phyloP scores from a whole-genome alignment of 2,113 vertebrate species.

The Myiagra hebetior region DNA sequence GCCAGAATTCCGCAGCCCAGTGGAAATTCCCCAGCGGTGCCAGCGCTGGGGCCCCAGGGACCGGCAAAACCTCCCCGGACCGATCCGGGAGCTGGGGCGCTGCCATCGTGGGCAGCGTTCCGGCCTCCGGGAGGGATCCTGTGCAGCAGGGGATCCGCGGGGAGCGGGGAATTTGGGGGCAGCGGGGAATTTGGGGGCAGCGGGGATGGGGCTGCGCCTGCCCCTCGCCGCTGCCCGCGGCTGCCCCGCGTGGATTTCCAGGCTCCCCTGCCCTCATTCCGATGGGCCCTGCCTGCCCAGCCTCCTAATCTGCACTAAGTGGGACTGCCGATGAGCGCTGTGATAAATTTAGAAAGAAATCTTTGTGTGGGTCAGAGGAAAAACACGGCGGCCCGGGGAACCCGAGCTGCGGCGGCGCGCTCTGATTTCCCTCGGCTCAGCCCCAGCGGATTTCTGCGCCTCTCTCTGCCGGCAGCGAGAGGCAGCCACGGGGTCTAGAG shows the following conservation, averaged over 20 bases:
- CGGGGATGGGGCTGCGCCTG: not conserved
- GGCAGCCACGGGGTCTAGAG: fast-evolving
- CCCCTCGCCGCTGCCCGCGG: fast-evolving
- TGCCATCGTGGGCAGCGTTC: not conserved
- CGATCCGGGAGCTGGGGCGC: not conserved
- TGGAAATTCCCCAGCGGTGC: slow-evolving; percentile 15
- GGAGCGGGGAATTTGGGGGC: fast-evolving
- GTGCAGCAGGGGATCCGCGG: fast-evolving
- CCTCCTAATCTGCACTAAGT: not conserved
- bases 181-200: fast-evolving
- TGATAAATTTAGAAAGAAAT: slow-evolving; percentile 62
- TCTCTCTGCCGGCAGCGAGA: fast-evolving
- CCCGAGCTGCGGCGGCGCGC: not conserved
- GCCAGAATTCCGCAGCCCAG: not conserved
- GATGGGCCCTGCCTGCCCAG: not conserved
- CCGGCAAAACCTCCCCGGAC: not conserved
- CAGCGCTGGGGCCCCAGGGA: not conserved
- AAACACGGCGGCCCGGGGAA: not conserved
- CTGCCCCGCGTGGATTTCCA: not conserved
- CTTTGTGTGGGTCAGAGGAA: slow-evolving; percentile 58
- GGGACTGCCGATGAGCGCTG: not conserved
- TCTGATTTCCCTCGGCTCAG: not conserved
- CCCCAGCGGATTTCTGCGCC: not conserved
- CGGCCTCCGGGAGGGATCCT: fast-evolving
- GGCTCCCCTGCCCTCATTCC: not conserved